Percentiles rank a stretch among this genome's conserved stretches.
Evolutionary conservation across 2,113 vertebrate species (phyloP).

Genomic region (Oreocharis arfaki): DNA sequence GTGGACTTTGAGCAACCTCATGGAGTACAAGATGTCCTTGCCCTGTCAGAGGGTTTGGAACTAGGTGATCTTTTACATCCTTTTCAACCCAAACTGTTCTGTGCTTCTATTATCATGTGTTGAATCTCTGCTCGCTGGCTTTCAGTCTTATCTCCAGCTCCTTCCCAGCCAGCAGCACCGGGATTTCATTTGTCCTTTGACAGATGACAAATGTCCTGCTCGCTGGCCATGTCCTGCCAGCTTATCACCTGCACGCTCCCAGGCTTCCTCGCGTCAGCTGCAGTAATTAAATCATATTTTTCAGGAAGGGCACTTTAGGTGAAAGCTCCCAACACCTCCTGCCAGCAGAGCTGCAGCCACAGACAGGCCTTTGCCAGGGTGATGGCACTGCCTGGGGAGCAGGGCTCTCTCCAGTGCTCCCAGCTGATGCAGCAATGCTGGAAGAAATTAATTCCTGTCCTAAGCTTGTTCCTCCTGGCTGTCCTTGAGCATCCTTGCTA

Average conservation of each 20-base stretch:
- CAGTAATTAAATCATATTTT: constrained; percentile 12
- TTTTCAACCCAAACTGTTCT: background rate
- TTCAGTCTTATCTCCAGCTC: background rate
- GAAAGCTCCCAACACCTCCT: background rate
- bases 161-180: background rate
- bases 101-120: background rate
- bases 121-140: background rate
- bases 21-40: background rate
- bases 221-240: background rate
- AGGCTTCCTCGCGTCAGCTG: background rate
- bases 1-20: background rate
- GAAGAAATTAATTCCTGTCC: background rate
- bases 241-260: background rate
- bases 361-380: background rate
- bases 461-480: background rate
- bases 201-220: background rate
- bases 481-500: background rate
- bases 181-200: background rate
- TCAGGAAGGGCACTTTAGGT: background rate
- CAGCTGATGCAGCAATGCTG: background rate
- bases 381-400: background rate
- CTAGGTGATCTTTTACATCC: background rate
- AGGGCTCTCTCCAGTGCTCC: background rate
- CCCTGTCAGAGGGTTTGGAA: background rate
- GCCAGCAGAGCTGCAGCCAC: background rate